Evolutionary conservation across 2,113 vertebrate species (phyloP).

Genomic region (Ranitomeya variabilis): DNA sequence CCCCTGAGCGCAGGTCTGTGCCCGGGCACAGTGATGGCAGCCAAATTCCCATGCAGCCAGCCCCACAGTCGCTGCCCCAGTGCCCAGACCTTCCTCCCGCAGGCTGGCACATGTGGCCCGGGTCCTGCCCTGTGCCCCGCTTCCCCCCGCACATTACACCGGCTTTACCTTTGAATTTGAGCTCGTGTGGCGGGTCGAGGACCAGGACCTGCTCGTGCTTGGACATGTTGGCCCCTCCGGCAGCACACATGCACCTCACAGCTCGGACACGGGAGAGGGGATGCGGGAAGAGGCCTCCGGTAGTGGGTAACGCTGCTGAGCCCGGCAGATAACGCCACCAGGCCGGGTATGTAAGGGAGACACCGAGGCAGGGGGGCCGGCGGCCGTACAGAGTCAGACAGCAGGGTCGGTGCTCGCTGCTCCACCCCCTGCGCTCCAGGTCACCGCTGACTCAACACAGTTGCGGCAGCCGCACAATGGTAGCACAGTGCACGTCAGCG

Average conservation of each 20-base stretch:
- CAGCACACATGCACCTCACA: slow-evolving; percentile 70
- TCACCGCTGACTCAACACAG: slow-evolving; percentile 55
- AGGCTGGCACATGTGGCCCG: too few relatives aligned
- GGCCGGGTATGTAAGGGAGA: background rate
- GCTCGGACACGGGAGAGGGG: slow-evolving; percentile 65
- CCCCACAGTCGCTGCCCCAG: too few relatives aligned
- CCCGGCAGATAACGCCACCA: background rate
- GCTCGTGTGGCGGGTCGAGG: slow-evolving; percentile 89
- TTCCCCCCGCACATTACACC: too few relatives aligned
- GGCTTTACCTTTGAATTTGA: slow-evolving; percentile 90
- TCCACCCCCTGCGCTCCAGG: slow-evolving; percentile 30
- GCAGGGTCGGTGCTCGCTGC: slow-evolving; percentile 10
- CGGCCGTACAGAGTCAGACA: background rate
- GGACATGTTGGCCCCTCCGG: slow-evolving; percentile 82
- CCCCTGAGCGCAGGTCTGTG: too few relatives aligned
- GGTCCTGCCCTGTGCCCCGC: too few relatives aligned
- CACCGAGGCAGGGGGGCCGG: background rate
- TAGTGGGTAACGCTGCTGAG: background rate
- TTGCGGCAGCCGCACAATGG: slow-evolving; percentile 50
- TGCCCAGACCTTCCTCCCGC: too few relatives aligned
- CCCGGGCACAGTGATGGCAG: too few relatives aligned
- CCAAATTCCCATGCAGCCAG: too few relatives aligned
- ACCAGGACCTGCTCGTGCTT: slow-evolving; percentile 92
- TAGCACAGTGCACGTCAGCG: slow-evolving; percentile 31
- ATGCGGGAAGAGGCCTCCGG: slow-evolving; percentile 56